Base-by-base conservation (phyloP, 1,140 invertebrate genomes). In the Procambarus virginalis region DNA sequence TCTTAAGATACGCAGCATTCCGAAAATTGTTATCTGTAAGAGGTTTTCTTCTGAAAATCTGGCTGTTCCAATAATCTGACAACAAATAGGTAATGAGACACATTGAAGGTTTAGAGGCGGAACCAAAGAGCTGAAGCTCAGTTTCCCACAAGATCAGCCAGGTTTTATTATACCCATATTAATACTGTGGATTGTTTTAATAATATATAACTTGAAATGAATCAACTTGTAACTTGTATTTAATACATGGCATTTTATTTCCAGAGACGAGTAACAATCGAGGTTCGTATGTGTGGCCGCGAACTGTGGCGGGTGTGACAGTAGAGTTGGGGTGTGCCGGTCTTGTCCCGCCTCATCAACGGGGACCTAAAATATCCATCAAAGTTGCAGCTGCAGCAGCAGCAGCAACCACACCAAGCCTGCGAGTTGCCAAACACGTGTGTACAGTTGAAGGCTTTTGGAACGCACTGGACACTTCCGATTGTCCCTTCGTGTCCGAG, bases 221-320 rank as follows among this genome's bases (percentile, higher is more conserved):
- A 51, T 51, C 34, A 34, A 34, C 34, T 48, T 20, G 9, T 17
- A 70, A 34, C 34, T 58, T 51, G 78, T 58, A 1, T 14, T 64
- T 64, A 64, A 12, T 20, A 4, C 12, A 17, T 17, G 14, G 49
- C 17, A 45, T 89, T 46, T 89, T 87, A 83, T 78, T 94, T 84
- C 93, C 93, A 93, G 95, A 95, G 4, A 96, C 96, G 3, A 94
- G 93, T 91, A 96, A 96, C 81, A 97, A 97, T 93, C 97, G 97
- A 94, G 96, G 96, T 17, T 93, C 94, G 17, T 97, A 97, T 93
- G 94, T 95, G 20, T 97, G 97, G 97, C 96, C 97, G 2, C 94
- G 95, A 92, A 97, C 97, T 2, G 94, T 97, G 73, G 95, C 96
- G 0, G 96, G 96, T 22, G 94, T 96, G 92, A 95, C 94, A 14